phyloP scores from a whole-genome alignment of 2,797 vertebrate species.

The Sebastes steindachneri region DNA sequence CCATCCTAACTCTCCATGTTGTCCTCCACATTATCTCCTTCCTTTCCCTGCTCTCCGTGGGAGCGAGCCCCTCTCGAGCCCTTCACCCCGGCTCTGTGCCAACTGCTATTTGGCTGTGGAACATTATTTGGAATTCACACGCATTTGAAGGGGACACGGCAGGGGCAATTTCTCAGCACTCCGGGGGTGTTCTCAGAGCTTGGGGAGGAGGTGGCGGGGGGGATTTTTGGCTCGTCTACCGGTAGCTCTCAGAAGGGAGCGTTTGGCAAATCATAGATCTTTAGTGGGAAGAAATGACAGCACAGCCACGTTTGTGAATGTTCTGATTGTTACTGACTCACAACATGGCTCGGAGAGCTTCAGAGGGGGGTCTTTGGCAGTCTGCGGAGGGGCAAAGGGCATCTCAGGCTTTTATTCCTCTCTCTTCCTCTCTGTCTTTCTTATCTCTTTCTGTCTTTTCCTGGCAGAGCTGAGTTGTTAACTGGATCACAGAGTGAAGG shows the following conservation, averaged over 20 bases:
- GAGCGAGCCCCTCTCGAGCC: conserved; percentile 43
- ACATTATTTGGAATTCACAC: conserved; percentile 72
- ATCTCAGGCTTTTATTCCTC: conserved; percentile 55
- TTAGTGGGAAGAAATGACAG: conserved; percentile 57
- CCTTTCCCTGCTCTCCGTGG: conserved; percentile 40
- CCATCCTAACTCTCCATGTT: neutral
- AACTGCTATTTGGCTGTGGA: conserved; percentile 62
- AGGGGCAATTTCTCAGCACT: conserved; percentile 63
- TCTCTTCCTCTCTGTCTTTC: conserved; percentile 54
- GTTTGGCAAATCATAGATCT: conserved; percentile 61
- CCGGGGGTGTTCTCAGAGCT: conserved; percentile 42
- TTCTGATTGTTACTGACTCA: conserved; percentile 71
- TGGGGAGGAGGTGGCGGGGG: conserved; percentile 2
- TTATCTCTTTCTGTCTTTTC: conserved; percentile 67
- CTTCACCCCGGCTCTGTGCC: conserved; percentile 40
- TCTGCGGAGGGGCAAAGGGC: conserved; percentile 41
- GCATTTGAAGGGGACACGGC: conserved; percentile 57
- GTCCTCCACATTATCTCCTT: neutral
- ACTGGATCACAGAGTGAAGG: conserved; percentile 56
- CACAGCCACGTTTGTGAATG: conserved; percentile 62
- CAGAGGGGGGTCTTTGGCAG: neutral
- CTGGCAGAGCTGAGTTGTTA: conserved; percentile 62
- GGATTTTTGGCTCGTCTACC: conserved; percentile 31
- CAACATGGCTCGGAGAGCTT: conserved; percentile 43
- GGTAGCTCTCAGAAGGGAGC: conserved; percentile 42